These are phyloP conservation scores for Drosophila buzzatii DNA, from an alignment of 2,888 invertebrate species.

Conservation along the genomic window DNA sequence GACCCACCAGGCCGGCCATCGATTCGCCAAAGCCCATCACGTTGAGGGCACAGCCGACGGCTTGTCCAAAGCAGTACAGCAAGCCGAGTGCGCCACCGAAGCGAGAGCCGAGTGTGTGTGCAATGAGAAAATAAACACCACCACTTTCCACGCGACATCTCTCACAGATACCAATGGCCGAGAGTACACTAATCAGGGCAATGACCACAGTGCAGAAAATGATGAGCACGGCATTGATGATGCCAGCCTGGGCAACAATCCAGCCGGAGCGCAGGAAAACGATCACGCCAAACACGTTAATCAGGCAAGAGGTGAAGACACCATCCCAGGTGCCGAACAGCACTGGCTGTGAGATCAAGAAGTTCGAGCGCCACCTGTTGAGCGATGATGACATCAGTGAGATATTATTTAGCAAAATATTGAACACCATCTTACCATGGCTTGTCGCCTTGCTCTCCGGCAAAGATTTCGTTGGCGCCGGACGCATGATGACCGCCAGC, in stretches of 20 bases:
- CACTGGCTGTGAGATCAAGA: slow-evolving; percentile 97
- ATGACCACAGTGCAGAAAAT: slow-evolving; percentile 94
- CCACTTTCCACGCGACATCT: slow-evolving; percentile 97
- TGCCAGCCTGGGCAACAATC: slow-evolving; percentile 97
- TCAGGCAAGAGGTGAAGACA: slow-evolving; percentile 98
- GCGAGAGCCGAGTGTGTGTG: slow-evolving; percentile 96
- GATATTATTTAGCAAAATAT: neutral
- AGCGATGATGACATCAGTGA: slow-evolving; percentile 10
- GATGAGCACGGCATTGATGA: slow-evolving; percentile 92
- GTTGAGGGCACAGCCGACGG: slow-evolving; percentile 97
- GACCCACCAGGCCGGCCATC: slow-evolving; percentile 93
- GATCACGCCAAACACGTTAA: slow-evolving; percentile 99
- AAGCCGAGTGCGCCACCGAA: slow-evolving; percentile 97
- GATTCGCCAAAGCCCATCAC: slow-evolving; percentile 98
- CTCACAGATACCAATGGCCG: slow-evolving; percentile 98
- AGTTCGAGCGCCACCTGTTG: slow-evolving; percentile 97
- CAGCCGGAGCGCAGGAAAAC: slow-evolving; percentile 98
- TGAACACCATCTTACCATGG: slow-evolving; percentile 80
- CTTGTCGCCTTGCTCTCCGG: slow-evolving; percentile 92
- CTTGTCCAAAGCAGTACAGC: slow-evolving; percentile 98
- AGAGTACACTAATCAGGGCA: slow-evolving; percentile 95
- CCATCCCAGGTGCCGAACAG: slow-evolving; percentile 98
- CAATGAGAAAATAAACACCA: slow-evolving; percentile 98
- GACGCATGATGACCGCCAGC: slow-evolving; percentile 94
- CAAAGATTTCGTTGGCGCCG: slow-evolving; percentile 95